Conservation (phyloP, 2,888 invertebrate species). For the Hemithea aestivaria region DNA sequence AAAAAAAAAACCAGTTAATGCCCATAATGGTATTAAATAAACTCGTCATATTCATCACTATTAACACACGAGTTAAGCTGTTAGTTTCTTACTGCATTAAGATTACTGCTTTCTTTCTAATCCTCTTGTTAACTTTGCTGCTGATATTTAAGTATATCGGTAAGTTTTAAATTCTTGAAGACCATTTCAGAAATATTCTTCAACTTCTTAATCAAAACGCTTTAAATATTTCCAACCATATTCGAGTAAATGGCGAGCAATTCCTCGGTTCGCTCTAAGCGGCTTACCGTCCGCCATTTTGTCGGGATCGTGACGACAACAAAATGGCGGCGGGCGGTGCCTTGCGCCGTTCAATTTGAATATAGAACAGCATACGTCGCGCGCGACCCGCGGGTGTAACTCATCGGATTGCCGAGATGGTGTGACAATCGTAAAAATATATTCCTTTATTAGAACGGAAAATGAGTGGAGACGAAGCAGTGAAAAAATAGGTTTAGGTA, state of each 20-base stretch:
- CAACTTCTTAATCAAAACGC: conserved; percentile 17
- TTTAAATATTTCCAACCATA: conserved; percentile 33
- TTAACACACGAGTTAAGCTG: no score
- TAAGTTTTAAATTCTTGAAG: no score
- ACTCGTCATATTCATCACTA: no score
- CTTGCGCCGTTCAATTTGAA: conserved; percentile 71
- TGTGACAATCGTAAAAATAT: conserved; percentile 74
- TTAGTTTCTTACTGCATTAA: no score
- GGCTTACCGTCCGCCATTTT: conserved; percentile 37
- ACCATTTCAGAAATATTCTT: no score
- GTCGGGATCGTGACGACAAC: conserved; percentile 51
- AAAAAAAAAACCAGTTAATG: no score
- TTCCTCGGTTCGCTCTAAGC: conserved; percentile 50
- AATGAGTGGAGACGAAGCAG: conserved; percentile 25
- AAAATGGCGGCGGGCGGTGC: conserved; percentile 69
- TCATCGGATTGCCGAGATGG: conserved; percentile 77
- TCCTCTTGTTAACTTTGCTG: no score
- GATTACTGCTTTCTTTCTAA: no score
- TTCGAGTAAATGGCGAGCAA: conserved; percentile 40
- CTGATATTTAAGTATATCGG: no score
- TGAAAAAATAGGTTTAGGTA: no score
- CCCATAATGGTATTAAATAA: no score
- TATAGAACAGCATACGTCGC: conserved; percentile 78
- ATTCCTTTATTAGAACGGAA: conserved; percentile 55
- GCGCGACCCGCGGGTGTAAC: conserved; percentile 69